Conservation (phyloP, 2,113 vertebrate species). For the Pelecanus crispus region DNA sequence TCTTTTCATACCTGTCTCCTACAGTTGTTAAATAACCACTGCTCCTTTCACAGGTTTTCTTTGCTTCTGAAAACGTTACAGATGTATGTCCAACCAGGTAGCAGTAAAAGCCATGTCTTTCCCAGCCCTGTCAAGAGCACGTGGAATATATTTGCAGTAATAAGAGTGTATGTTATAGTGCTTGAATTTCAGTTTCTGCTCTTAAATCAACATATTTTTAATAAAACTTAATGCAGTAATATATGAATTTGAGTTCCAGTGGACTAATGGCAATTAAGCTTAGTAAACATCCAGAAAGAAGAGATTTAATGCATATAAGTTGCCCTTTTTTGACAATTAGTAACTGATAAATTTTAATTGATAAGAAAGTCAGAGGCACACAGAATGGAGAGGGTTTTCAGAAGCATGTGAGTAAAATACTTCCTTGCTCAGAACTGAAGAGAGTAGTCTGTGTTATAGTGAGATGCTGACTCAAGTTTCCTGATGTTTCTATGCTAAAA, state of each 20-base stretch:
- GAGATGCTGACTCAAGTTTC: not conserved
- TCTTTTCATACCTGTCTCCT: conserved; percentile 75
- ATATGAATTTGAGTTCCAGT: not conserved
- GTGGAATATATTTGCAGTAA: not conserved
- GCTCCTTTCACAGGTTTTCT: conserved; percentile 69
- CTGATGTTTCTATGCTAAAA: not conserved
- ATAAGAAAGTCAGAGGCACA: not conserved
- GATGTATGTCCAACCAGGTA: conserved; percentile 79
- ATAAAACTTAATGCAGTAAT: not conserved
- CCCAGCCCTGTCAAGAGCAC: conserved; percentile 77
- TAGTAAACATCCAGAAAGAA: not conserved
- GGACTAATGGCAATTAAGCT: not conserved
- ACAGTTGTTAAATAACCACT: conserved; percentile 76
- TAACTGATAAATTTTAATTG: not conserved
- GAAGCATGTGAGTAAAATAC: not conserved
- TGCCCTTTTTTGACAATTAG: not conserved
- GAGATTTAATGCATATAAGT: not conserved
- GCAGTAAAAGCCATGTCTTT: conserved; percentile 78
- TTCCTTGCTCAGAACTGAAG: not conserved
- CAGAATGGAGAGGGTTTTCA: not conserved
- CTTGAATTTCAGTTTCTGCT: not conserved
- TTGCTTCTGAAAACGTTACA: conserved; percentile 82
- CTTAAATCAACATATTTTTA: not conserved
- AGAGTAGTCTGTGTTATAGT: not conserved
- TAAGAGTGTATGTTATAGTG: not conserved